phyloP scores from a whole-genome alignment of 2,888 invertebrate species.

The Deilephila elpenor region DNA sequence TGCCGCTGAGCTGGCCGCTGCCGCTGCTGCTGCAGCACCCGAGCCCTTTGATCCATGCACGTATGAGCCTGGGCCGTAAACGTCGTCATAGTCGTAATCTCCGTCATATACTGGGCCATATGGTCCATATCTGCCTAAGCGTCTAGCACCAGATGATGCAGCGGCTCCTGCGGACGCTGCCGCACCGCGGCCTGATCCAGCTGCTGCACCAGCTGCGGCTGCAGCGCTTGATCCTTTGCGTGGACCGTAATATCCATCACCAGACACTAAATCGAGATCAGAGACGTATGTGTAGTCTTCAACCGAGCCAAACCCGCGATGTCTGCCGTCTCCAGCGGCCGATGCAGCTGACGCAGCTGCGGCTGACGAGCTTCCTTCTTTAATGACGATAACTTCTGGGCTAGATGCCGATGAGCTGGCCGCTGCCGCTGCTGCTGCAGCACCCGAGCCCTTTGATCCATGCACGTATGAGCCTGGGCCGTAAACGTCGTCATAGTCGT shows the following conservation, averaged over 20 bases:
- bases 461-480: neutral
- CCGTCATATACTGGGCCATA: neutral
- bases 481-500: neutral
- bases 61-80: neutral
- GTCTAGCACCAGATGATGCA: neutral
- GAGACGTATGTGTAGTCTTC: conserved; percentile 25
- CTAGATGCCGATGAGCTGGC: no score
- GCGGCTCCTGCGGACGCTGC: neutral
- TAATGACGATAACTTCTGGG: no score
- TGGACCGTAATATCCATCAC: conserved; percentile 3
- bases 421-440: conserved; percentile 28
- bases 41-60: neutral
- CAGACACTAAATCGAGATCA: neutral
- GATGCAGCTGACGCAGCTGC: conserved; percentile 24
- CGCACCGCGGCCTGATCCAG: neutral
- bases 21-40: neutral
- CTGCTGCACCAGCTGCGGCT: conserved; percentile 12
- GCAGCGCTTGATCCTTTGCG: neutral
- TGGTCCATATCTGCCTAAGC: conserved; percentile 1
- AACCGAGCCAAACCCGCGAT: conserved; percentile 19
- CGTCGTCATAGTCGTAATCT: neutral
- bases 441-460: conserved; percentile 18
- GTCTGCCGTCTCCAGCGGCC: conserved; percentile 26
- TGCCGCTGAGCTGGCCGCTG: neutral
- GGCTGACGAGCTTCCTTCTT: conserved; percentile 8